Evolutionary conservation across 2,888 invertebrate genomes (phyloP).

Genomic region (Sphinx pinastri): DNA sequence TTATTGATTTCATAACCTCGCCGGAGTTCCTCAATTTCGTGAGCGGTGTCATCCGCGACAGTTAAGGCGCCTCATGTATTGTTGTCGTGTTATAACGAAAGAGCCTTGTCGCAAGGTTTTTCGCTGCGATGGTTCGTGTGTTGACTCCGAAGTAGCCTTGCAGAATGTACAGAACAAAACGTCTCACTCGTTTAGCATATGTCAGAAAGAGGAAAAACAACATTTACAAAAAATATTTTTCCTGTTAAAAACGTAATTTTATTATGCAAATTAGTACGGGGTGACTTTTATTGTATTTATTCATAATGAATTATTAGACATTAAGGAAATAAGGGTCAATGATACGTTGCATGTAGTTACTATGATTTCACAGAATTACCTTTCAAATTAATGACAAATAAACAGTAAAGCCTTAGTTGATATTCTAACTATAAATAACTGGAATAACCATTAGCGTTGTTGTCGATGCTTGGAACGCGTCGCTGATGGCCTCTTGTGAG

Average conservation of each 20-base stretch:
- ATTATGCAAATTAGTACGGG: not conserved
- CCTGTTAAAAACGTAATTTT: slow-evolving; percentile 22
- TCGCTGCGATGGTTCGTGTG: slow-evolving; percentile 60
- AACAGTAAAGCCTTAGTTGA: not conserved
- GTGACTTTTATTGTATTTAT: not conserved
- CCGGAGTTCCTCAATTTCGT: slow-evolving; percentile 28
- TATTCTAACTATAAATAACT: not conserved
- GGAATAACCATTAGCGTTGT: not conserved
- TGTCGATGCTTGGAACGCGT: no score
- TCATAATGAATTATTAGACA: not conserved
- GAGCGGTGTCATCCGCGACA: slow-evolving; percentile 28
- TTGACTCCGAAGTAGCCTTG: slow-evolving; percentile 72
- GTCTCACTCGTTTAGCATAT: slow-evolving; percentile 36
- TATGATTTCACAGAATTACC: not conserved
- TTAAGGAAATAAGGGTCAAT: slow-evolving; percentile 7
- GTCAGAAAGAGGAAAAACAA: slow-evolving; percentile 31
- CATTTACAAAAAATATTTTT: slow-evolving; percentile 40
- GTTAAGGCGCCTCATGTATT: slow-evolving; percentile 46
- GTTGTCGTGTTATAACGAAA: slow-evolving; percentile 56
- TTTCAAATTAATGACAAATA: not conserved
- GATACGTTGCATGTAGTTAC: not conserved
- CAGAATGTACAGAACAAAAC: slow-evolving; percentile 41
- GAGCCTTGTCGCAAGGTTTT: slow-evolving; percentile 77
- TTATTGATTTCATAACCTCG: slow-evolving; percentile 30
- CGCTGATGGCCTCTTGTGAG: no score